Base-by-base conservation (phyloP, 23 tunicate genomes). In the Ascidia mentula region DNA sequence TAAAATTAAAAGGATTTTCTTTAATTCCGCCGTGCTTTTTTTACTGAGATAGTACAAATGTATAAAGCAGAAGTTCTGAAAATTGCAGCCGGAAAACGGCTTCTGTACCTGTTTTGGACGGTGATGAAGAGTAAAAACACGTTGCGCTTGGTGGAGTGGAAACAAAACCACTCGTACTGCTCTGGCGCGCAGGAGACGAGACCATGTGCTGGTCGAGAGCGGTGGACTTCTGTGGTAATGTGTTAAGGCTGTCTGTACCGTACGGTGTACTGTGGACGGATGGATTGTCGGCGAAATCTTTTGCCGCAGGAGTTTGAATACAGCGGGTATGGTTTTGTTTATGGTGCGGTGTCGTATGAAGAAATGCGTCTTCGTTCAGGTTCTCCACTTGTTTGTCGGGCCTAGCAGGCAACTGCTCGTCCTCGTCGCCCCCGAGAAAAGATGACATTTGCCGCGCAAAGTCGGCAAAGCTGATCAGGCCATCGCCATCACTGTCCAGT, bases 401-500 rank as follows among this genome's bases (percentile, higher is more conserved):
- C 7, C 30, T 20, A 26, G 13, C 13, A 20, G 65, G 24, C 65
- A 20, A 26, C 30, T 15, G 13, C 33, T 69, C 40, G 31, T 61
- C 82, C 17, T 35, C 36, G 8, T 34, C 26, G 22, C 36, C 17
- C 17, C 42, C 31, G 18, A 78, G 31, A 78, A 78, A 85, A 3
- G 46, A 61, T 4, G 85, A 37, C 86, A 87, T 87, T 76, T 80
- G 85, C 26, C 72, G 69, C 17, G 91, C 73, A 32, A 87, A 81
- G 76, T 87, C 86, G 20, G 28, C 34, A 69, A 87, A 87, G 72
- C 86, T 26, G 0, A 87, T 76, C 9, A 87, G 65, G 8, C 86
- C 91, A 37, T 87, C 91, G 7, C 45, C 40, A 31, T 87, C 86
- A 32, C 65, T 69, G 60, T 87, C 91, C 15, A 87, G 59, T 26